Evolutionary conservation across 1,140 invertebrate species (phyloP).

Genomic region (Penaeus japonicus): DNA sequence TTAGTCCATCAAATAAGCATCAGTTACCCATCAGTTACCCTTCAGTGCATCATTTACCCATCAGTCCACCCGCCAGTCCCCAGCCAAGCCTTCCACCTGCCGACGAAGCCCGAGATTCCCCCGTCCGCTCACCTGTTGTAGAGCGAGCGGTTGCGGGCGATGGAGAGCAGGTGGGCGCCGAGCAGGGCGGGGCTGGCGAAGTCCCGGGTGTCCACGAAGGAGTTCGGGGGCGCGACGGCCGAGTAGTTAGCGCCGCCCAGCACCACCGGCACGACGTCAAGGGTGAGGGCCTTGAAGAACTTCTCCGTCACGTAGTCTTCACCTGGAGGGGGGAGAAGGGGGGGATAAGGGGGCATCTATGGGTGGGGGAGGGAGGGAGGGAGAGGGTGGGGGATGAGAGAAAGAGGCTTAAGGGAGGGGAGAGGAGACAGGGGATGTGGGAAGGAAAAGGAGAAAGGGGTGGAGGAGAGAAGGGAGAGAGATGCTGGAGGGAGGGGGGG

Average conservation of each 20-base stretch:
- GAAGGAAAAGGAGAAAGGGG: no score
- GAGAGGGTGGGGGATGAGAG: neutral
- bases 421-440: no score
- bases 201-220: conserved; percentile 58
- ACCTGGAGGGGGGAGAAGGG: neutral
- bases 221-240: conserved; percentile 54
- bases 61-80: neutral
- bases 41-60: neutral
- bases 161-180: conserved; percentile 56
- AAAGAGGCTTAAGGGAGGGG: neutral
- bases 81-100: neutral
- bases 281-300: conserved; percentile 28
- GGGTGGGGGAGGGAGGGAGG: neutral
- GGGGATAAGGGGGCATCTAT: neutral
- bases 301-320: conserved; percentile 50
- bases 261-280: conserved; percentile 60
- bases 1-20: neutral
- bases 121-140: conserved; percentile 2
- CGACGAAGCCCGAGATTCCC: no score
- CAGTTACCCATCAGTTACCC: neutral
- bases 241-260: conserved; percentile 59
- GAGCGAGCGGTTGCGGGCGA: conserved; percentile 62
- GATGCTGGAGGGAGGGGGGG: no score
- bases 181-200: conserved; percentile 54
- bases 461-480: no score